Conservation (phyloP, 2,888 invertebrate genomes). For the Lottia gigantea region DNA sequence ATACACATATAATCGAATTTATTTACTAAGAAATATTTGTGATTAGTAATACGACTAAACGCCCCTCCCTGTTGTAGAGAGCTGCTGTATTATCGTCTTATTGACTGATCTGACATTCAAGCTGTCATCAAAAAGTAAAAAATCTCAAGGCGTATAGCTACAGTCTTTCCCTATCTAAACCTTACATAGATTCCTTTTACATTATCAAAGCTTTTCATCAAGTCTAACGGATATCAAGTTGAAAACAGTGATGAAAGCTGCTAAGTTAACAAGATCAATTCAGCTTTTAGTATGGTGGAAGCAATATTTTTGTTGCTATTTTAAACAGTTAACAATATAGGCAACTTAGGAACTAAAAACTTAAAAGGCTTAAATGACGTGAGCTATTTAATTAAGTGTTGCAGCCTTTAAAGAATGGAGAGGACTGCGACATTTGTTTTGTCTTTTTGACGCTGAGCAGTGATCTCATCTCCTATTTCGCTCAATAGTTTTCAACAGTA, state of each 20-base stretch:
- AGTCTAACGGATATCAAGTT: background rate
- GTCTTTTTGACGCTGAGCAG: background rate
- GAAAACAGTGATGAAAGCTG: background rate
- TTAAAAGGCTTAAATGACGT: background rate
- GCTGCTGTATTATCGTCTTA: no score
- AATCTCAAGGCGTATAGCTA: background rate
- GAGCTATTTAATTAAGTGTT: conserved; percentile 6
- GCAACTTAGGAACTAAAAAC: background rate
- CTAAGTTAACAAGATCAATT: background rate
- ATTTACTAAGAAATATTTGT: no score
- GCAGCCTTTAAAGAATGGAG: background rate
- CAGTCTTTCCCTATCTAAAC: background rate
- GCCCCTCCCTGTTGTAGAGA: no score
- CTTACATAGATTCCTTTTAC: conserved; percentile 4
- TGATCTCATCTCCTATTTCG: background rate
- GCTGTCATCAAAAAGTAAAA: background rate
- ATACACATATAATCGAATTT: no score
- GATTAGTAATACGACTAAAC: no score
- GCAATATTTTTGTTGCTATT: conserved; percentile 9
- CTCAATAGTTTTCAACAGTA: background rate
- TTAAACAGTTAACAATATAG: background rate
- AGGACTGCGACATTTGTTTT: no score
- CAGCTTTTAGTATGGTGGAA: background rate
- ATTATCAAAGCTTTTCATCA: background rate
- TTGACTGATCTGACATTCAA: background rate